A percentile compares a stretch with the other conserved stretches of the same genome.
Evolutionary conservation across 2,888 invertebrate genomes (phyloP).

Genomic region (Apamea monoglypha): DNA sequence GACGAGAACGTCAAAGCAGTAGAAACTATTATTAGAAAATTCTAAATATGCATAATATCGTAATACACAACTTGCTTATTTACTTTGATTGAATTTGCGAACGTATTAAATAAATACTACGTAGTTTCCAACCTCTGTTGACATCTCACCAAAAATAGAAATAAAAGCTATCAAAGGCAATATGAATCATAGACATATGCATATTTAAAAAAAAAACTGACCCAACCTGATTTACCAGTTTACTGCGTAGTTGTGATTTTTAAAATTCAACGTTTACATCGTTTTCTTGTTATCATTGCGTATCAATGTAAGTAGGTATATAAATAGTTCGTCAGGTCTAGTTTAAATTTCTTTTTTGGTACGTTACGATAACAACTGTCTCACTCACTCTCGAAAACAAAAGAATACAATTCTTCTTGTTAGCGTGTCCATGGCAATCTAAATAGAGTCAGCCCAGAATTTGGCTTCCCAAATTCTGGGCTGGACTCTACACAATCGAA

Average conservation of each 20-base stretch:
- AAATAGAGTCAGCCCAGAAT: background rate
- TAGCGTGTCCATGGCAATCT: background rate
- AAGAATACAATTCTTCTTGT: background rate
- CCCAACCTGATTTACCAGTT: conserved; percentile 32
- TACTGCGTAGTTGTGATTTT: conserved; percentile 39
- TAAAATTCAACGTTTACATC: conserved; percentile 34
- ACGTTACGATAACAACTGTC: background rate
- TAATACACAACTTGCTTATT: background rate
- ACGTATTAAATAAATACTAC: conserved; percentile 28
- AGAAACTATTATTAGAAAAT: background rate
- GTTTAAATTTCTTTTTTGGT: background rate
- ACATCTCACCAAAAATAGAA: conserved; percentile 25
- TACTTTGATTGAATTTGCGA: background rate
- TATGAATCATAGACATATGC: conserved; percentile 30
- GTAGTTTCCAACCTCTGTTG: conserved; percentile 38
- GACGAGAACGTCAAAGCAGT: background rate
- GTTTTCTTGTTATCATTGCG: conserved; percentile 31
- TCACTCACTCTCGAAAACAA: background rate
- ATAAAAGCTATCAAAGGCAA: conserved; percentile 2
- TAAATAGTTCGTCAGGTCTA: conserved; percentile 1
- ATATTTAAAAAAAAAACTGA: conserved; percentile 21
- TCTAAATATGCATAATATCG: background rate
- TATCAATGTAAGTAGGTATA: background rate
- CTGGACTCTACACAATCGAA: too few species aligned
- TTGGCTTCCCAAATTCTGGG: too few species aligned